Evolutionary conservation across 2,797 vertebrate species (phyloP).

Genomic region (Falco concolor): DNA sequence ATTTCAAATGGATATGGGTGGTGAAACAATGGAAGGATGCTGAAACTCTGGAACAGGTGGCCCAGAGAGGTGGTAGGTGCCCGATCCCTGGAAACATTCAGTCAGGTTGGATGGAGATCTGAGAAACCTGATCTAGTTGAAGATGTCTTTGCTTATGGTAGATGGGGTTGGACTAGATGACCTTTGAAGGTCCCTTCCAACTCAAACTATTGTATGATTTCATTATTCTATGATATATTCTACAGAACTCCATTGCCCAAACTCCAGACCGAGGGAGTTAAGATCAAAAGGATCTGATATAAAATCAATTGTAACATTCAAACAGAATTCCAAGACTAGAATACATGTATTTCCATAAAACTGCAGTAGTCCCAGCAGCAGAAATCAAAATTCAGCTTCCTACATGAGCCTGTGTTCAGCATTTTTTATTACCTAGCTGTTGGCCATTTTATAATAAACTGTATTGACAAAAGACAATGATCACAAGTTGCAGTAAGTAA

Average conservation of each 20-base stretch:
- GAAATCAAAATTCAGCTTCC: neutral
- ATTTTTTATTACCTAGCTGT: neutral
- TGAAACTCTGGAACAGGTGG: too few species aligned
- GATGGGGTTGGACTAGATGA: too few species aligned
- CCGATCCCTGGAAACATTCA: too few species aligned
- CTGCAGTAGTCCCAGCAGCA: neutral
- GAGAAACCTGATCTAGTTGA: too few species aligned
- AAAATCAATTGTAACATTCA: neutral
- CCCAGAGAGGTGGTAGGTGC: too few species aligned
- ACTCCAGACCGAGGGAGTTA: neutral
- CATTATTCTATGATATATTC: neutral
- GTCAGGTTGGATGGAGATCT: too few species aligned
- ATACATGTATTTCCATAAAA: neutral
- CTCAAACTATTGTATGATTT: too few species aligned
- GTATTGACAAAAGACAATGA: neutral
- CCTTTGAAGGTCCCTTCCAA: too few species aligned
- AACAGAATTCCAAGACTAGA: neutral
- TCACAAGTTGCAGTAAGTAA: neutral
- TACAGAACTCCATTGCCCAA: neutral
- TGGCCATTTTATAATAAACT: neutral
- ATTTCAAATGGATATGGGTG: neutral
- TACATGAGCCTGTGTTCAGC: neutral
- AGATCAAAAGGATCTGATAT: neutral
- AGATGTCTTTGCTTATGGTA: too few species aligned
- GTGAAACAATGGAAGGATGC: too few species aligned